phyloP scores from a whole-genome alignment of 2,797 vertebrate species.

The Jordanella pulchra region DNA sequence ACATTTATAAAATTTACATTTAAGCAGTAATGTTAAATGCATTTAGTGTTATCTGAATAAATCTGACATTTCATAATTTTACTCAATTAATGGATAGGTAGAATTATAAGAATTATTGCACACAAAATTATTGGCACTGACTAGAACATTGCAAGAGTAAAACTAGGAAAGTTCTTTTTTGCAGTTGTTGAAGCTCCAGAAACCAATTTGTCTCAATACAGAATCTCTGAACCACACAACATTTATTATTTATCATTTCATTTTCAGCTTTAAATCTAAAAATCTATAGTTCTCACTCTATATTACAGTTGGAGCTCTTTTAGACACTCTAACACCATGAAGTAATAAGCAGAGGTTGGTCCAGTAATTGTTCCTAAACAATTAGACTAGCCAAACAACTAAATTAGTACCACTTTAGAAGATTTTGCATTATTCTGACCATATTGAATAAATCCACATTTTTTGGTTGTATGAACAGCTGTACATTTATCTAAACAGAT shows the following conservation, averaged over 20 bases:
- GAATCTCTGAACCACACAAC: background rate
- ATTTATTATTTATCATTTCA: background rate
- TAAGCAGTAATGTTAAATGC: background rate
- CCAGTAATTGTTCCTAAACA: background rate
- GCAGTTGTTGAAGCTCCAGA: background rate
- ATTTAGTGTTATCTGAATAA: background rate
- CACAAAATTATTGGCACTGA: background rate
- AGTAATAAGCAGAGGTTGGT: background rate
- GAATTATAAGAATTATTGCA: background rate
- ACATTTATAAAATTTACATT: background rate
- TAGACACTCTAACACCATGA: conserved; percentile 13
- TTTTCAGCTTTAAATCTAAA: conserved; percentile 4
- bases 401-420: background rate
- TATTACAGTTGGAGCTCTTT: conserved; percentile 13
- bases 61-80: background rate
- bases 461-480: background rate
- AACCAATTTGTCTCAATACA: background rate
- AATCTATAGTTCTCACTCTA: conserved; percentile 2
- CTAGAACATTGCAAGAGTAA: background rate
- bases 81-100: background rate
- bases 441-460: background rate
- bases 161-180: background rate
- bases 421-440: background rate
- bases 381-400: background rate
- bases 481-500: background rate